These are phyloP conservation scores for Dryas iulia DNA, from an alignment of 1,140 invertebrate species.

Conservation along the genomic window DNA sequence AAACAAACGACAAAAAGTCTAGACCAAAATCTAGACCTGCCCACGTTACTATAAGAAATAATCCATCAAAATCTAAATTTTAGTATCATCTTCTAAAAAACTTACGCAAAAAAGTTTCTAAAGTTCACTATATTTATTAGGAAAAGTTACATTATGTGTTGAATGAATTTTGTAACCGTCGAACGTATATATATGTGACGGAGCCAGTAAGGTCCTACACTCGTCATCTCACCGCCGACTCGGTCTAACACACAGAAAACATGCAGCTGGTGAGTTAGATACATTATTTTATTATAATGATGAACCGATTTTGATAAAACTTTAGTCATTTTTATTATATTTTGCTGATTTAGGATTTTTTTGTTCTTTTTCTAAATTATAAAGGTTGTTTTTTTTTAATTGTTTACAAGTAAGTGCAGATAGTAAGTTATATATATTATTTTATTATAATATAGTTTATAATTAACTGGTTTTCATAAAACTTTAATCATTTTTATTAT, in stretches of 20 bases:
- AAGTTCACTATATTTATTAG: slow-evolving; percentile 63
- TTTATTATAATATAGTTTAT: too few species aligned
- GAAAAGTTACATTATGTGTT: slow-evolving; percentile 67
- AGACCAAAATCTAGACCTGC: background rate
- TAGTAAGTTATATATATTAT: too few species aligned
- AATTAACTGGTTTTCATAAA: too few species aligned
- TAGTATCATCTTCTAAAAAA: slow-evolving; percentile 17
- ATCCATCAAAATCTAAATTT: background rate
- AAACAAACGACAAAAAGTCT: background rate
- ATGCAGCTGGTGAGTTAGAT: slow-evolving; percentile 68
- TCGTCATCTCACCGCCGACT: slow-evolving; percentile 60
- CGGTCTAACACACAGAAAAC: slow-evolving; percentile 46
- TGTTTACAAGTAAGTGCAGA: too few species aligned
- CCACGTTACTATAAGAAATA: background rate
- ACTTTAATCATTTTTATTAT: too few species aligned
- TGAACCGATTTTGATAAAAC: background rate
- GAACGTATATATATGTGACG: slow-evolving; percentile 52
- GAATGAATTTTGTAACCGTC: slow-evolving; percentile 66
- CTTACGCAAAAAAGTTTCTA: slow-evolving; percentile 61
- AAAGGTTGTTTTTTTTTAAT: too few species aligned
- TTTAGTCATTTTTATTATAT: too few species aligned
- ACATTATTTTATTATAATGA: background rate
- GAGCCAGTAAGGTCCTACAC: slow-evolving; percentile 45
- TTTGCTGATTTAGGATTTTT: too few species aligned
- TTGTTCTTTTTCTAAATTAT: too few species aligned